A percentile compares a stretch with the other conserved stretches of the same genome.
Evolutionary conservation across 2,888 invertebrate species (phyloP).

Genomic region (Scaptomyza reducta): DNA sequence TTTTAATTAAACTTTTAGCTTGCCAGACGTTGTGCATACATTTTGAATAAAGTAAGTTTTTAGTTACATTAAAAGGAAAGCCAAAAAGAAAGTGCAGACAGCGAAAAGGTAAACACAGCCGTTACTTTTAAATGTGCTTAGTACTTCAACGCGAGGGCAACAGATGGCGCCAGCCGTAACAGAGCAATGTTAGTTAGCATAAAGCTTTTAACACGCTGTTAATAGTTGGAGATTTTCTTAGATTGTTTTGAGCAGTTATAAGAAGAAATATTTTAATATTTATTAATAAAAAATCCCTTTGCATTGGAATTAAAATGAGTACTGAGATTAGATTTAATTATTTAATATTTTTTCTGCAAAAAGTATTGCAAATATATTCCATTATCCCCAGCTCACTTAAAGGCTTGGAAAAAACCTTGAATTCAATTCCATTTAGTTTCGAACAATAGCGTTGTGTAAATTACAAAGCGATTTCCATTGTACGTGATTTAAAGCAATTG

Average conservation of each 20-base stretch:
- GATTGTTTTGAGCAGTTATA: too few species aligned
- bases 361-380: too few species aligned
- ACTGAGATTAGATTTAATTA: too few species aligned
- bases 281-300: too few species aligned
- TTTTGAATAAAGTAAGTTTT: neutral
- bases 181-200: slow-evolving; percentile 26
- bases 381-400: slow-evolving; percentile 5
- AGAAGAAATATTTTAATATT: too few species aligned
- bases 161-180: slow-evolving; percentile 29
- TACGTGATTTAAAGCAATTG: slow-evolving; percentile 33
- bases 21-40: slow-evolving; percentile 13
- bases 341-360: too few species aligned
- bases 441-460: slow-evolving; percentile 26
- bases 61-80: slow-evolving; percentile 18
- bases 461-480: slow-evolving; percentile 18
- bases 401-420: slow-evolving; percentile 20
- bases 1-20: slow-evolving; percentile 12
- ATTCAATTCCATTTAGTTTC: slow-evolving; percentile 39
- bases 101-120: neutral
- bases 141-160: neutral
- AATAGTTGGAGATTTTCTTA: too few species aligned
- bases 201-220: neutral
- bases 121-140: neutral
- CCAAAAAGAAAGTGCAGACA: slow-evolving; percentile 3
- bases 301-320: too few species aligned